Evolutionary conservation across 2,888 invertebrate genomes (phyloP).

Genomic region (Archips crataeganus): DNA sequence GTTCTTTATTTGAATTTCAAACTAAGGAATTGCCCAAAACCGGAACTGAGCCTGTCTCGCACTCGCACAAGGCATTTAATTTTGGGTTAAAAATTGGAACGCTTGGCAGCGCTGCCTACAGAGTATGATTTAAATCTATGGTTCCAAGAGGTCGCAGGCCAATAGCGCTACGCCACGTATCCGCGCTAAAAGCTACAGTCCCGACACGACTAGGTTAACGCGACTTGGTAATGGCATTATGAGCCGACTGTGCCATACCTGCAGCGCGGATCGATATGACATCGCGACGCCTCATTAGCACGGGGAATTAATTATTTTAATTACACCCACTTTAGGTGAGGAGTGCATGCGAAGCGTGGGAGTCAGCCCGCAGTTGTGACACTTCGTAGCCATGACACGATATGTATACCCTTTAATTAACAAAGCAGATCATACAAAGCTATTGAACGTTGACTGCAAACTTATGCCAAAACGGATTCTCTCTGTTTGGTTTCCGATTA

Average conservation of each 20-base stretch:
- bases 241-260: constrained; percentile 9
- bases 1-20: too few relatives aligned
- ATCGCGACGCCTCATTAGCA: constrained; percentile 54
- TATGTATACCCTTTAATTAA: background rate
- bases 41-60: too few relatives aligned
- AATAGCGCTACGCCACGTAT: background rate
- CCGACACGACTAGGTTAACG: constrained; percentile 23
- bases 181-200: constrained; percentile 33
- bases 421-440: background rate
- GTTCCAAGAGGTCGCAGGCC: background rate
- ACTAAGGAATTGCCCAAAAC: too few relatives aligned
- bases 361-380: constrained; percentile 14
- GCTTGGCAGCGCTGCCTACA: too few relatives aligned
- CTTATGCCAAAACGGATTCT: background rate
- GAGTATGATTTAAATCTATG: too few relatives aligned
- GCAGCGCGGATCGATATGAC: constrained; percentile 48
- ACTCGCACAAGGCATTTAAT: too few relatives aligned
- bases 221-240: background rate
- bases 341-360: constrained; percentile 32
- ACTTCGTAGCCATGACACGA: constrained; percentile 10
- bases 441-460: background rate
- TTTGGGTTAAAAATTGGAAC: too few relatives aligned
- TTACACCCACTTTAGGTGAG: constrained; percentile 45
- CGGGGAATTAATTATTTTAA: constrained; percentile 56
- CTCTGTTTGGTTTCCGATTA: background rate